A percentile compares a stretch with the other conserved stretches of the same genome.
These are phyloP conservation scores for Idaea biselata DNA, from an alignment of 2,888 invertebrate species.

Conservation along the genomic window DNA sequence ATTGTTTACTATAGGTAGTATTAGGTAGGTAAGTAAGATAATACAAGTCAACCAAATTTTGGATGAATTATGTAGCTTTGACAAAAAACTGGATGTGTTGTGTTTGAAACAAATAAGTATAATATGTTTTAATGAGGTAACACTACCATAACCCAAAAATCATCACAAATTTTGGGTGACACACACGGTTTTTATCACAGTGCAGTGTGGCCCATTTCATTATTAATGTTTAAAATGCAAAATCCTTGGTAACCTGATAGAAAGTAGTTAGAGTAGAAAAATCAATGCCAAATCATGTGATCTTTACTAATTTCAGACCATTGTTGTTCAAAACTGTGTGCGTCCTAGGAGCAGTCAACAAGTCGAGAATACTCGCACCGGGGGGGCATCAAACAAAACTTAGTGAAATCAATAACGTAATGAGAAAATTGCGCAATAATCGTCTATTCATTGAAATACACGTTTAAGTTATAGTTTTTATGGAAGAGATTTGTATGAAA, in stretches of 20 bases:
- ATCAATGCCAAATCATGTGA: background rate
- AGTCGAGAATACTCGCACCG: slow-evolving; percentile 40
- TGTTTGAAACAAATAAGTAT: no score
- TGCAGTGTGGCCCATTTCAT: background rate
- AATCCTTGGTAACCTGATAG: background rate
- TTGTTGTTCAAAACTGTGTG: slow-evolving; percentile 12
- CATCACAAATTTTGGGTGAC: no score
- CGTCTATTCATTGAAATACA: slow-evolving; percentile 47
- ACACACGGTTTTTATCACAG: no score
- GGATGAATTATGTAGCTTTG: no score
- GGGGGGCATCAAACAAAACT: slow-evolving; percentile 64
- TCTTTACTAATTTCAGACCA: background rate
- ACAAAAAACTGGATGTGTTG: no score
- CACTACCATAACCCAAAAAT: no score
- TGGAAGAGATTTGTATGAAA: slow-evolving; percentile 28
- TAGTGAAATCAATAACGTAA: slow-evolving; percentile 75
- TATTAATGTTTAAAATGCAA: background rate
- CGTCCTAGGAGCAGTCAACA: slow-evolving; percentile 18
- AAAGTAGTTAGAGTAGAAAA: background rate
- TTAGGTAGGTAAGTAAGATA: no score
- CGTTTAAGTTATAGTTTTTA: slow-evolving; percentile 36
- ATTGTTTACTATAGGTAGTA: background rate
- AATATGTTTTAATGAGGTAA: no score
- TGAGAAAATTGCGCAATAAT: slow-evolving; percentile 71
- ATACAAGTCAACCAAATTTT: no score